These are phyloP conservation scores for Himalopsyche anomala DNA, from an alignment of 2,888 invertebrate genomes.

Conservation along the genomic window DNA sequence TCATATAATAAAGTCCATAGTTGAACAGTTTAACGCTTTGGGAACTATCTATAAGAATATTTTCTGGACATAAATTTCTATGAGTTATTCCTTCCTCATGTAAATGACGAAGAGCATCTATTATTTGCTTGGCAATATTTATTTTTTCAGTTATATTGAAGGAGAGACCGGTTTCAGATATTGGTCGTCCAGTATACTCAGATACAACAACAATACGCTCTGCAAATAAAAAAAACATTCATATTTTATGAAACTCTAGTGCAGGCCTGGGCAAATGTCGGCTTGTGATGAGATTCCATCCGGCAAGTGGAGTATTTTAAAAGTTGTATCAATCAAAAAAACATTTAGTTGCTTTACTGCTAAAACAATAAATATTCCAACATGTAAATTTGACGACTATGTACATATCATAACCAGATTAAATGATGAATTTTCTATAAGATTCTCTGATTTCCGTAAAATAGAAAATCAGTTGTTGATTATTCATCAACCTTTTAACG, in stretches of 20 bases:
- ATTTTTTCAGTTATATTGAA: conserved; percentile 76
- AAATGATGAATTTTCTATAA: no score
- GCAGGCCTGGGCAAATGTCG: no score
- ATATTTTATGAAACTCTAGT: not conserved
- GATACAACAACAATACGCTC: conserved; percentile 90
- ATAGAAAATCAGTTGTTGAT: no score
- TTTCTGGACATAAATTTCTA: conserved; percentile 88
- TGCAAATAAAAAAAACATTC: conserved; percentile 69
- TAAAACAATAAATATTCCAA: no score
- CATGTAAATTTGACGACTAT: no score
- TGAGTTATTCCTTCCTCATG: conserved; percentile 85
- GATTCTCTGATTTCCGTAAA: no score
- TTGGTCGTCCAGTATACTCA: conserved; percentile 84
- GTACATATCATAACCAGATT: no score
- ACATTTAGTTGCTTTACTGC: no score
- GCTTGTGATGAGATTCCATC: no score
- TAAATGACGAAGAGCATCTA: conserved; percentile 84
- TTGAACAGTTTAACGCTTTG: conserved; percentile 91
- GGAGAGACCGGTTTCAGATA: conserved; percentile 76
- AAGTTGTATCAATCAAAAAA: no score
- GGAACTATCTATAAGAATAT: conserved; percentile 85
- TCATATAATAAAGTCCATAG: conserved; percentile 96
- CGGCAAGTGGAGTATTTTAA: no score
- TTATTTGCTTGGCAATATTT: conserved; percentile 84
- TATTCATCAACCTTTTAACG: no score